Conservation (phyloP, 1,140 invertebrate genomes). For the Macrobrachium nipponense region DNA sequence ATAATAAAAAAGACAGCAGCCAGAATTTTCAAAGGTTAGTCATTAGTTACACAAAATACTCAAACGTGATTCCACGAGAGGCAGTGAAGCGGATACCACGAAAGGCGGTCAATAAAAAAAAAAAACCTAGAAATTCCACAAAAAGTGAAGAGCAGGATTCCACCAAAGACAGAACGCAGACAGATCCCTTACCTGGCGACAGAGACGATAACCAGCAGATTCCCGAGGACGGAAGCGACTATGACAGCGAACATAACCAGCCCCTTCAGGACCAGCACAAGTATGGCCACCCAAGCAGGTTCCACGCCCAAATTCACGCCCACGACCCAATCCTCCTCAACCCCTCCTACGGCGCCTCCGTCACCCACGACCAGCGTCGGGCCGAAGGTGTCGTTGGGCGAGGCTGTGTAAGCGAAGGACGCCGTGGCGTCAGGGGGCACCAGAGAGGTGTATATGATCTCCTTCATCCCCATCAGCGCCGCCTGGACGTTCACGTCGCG, state of each 20-base stretch:
- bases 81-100: too few species aligned
- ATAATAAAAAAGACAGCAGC: too few species aligned
- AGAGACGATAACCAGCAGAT: slow-evolving; percentile 85
- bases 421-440: background rate
- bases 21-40: too few species aligned
- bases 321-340: slow-evolving; percentile 35
- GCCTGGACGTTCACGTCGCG: background rate
- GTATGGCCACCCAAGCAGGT: slow-evolving; percentile 65
- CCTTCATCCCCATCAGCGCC: background rate
- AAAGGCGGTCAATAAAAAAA: too few species aligned
- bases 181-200: slow-evolving; percentile 73
- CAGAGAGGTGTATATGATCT: slow-evolving; percentile 6
- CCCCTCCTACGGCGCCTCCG: background rate
- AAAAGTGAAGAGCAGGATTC: too few species aligned
- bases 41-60: too few species aligned
- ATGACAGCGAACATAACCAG: slow-evolving; percentile 86
- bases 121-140: too few species aligned
- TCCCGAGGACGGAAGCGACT: slow-evolving; percentile 86
- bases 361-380: background rate
- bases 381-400: background rate
- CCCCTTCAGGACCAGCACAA: slow-evolving; percentile 78
- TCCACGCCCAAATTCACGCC: slow-evolving; percentile 36
- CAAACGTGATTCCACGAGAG: too few species aligned
- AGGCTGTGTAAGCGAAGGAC: background rate
- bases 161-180: background rate